Conservation (phyloP, 1,140 invertebrate genomes). For the Mactra quadrangularis region DNA sequence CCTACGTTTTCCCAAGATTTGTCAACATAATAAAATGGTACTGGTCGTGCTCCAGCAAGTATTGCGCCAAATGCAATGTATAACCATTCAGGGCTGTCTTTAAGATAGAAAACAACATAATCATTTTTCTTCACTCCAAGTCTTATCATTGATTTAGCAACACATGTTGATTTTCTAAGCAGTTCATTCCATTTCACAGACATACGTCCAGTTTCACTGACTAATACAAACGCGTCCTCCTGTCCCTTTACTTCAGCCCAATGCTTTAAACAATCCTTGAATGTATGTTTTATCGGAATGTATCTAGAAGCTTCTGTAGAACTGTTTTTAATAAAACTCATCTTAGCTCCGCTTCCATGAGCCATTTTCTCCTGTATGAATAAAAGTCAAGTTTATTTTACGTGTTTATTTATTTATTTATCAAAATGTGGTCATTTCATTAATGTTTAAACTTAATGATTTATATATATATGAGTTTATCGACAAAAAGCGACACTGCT, state of each 20-base stretch:
- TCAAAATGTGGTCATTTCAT: too few species aligned
- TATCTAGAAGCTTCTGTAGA: too few species aligned
- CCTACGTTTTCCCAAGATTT: slow-evolving; percentile 1
- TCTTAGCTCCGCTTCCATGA: neutral
- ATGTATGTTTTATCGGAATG: neutral
- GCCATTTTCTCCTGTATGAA: neutral
- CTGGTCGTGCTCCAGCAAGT: neutral
- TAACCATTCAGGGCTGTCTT: slow-evolving; percentile 21
- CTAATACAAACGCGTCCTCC: slow-evolving; percentile 31
- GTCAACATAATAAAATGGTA: slow-evolving; percentile 5
- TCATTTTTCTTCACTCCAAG: slow-evolving; percentile 25
- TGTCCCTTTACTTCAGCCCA: neutral
- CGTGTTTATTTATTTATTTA: too few species aligned
- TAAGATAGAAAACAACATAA: slow-evolving; percentile 7
- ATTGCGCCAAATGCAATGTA: slow-evolving; percentile 18
- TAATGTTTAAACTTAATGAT: too few species aligned
- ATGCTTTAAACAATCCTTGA: neutral
- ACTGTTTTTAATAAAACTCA: neutral
- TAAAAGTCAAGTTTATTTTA: too few species aligned
- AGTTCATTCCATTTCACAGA: slow-evolving; percentile 12
- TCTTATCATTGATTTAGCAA: slow-evolving; percentile 5
- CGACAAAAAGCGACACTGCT: too few species aligned
- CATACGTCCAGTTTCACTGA: neutral
- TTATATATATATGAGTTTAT: too few species aligned
- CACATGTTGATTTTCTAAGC: neutral